Conservation (phyloP, 2,888 invertebrate species). For the Caenorhabditis parvicauda region DNA sequence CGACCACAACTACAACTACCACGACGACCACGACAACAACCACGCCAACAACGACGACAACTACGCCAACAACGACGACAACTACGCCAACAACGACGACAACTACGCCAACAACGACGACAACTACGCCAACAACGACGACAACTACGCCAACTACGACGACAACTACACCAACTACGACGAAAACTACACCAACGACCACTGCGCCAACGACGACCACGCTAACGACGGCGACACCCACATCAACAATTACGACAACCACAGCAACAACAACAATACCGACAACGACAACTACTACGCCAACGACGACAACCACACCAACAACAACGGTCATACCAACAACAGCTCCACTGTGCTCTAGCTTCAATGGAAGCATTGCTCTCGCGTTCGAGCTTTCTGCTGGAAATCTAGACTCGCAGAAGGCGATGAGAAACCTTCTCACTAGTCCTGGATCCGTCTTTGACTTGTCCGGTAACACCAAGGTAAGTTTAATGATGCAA, state of each 20-base stretch:
- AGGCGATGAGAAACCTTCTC: too few relatives aligned
- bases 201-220: background rate
- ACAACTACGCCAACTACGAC: background rate
- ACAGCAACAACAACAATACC: background rate
- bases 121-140: background rate
- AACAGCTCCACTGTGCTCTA: background rate
- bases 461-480: too few relatives aligned
- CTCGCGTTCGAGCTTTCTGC: conserved; percentile 9
- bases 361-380: conserved; percentile 11
- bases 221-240: background rate
- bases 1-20: background rate
- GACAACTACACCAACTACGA: background rate
- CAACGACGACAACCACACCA: background rate
- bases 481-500: too few relatives aligned
- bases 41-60: background rate
- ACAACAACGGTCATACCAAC: background rate
- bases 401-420: too few relatives aligned
- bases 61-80: background rate
- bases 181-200: background rate
- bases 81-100: background rate
- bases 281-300: background rate
- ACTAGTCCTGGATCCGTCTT: too few relatives aligned
- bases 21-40: background rate
- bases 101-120: background rate
- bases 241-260: background rate